These are phyloP conservation scores for Lithobates pipiens DNA, from an alignment of 2,797 vertebrate species.

Conservation along the genomic window DNA sequence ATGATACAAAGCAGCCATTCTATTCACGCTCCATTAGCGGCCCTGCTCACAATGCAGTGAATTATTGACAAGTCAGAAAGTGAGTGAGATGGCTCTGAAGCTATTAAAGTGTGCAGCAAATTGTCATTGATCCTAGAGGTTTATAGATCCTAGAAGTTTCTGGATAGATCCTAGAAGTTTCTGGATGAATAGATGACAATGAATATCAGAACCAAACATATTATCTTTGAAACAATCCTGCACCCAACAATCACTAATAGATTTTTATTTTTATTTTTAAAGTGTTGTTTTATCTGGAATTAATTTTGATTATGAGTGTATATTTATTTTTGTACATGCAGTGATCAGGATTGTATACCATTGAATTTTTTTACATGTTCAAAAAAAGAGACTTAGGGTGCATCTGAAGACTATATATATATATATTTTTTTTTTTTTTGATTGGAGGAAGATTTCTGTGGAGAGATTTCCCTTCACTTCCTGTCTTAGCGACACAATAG, in stretches of 20 bases:
- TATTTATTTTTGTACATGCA: background rate
- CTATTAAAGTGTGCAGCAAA: background rate
- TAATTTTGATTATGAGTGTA: background rate
- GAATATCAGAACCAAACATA: background rate
- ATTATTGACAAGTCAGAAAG: conserved; percentile 1
- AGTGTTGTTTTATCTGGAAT: no score
- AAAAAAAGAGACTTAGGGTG: no score
- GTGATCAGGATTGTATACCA: background rate
- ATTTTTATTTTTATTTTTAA: background rate
- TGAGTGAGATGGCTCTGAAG: background rate
- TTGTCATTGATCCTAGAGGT: background rate
- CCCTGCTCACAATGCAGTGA: background rate
- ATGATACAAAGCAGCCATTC: background rate
- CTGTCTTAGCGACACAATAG: no score
- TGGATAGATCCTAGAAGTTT: background rate
- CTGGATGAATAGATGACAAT: background rate
- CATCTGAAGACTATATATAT: no score
- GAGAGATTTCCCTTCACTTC: no score
- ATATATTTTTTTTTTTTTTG: no score
- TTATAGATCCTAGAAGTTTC: no score
- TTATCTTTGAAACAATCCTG: background rate
- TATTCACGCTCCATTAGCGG: background rate
- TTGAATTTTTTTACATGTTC: no score
- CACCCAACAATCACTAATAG: background rate
- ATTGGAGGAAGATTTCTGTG: no score